These are phyloP conservation scores for Cherax destructor DNA, from an alignment of 1,140 invertebrate species.

Conservation along the genomic window DNA sequence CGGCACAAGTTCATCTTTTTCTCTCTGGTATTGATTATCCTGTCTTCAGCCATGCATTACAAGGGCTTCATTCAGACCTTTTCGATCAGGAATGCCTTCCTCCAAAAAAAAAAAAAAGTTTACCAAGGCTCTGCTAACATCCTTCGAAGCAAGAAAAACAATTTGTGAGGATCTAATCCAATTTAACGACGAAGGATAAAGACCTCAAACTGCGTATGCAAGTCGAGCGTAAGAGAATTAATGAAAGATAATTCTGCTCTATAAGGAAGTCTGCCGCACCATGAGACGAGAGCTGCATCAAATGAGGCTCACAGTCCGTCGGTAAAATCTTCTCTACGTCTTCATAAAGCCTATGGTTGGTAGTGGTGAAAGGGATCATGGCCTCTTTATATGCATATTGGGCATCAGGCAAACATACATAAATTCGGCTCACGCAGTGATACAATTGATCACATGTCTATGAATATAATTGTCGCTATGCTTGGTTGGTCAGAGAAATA, in stretches of 20 bases:
- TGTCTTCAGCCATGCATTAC: too few relatives aligned
- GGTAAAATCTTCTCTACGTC: conserved; percentile 19
- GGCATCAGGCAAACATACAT: conserved; percentile 33
- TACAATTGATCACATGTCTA: conserved; percentile 50
- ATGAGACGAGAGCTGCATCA: not conserved
- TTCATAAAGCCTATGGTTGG: conserved; percentile 34
- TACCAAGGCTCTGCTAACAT: too few relatives aligned
- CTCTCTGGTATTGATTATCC: not conserved
- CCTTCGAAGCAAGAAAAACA: not conserved
- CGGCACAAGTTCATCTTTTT: not conserved
- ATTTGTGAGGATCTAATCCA: too few relatives aligned
- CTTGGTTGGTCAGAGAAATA: conserved; percentile 40
- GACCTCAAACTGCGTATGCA: not conserved
- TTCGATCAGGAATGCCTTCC: not conserved
- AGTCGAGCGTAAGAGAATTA: not conserved
- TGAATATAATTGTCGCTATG: conserved; percentile 57
- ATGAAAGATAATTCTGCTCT: not conserved
- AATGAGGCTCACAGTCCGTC: not conserved
- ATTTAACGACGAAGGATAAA: too few relatives aligned
- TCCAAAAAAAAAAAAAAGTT: too few relatives aligned
- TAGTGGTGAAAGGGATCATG: conserved; percentile 2
- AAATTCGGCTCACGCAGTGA: conserved; percentile 49
- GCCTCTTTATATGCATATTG: conserved; percentile 52
- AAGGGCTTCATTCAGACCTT: not conserved
- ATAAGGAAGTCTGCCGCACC: not conserved